Evolutionary conservation across 2,113 vertebrate species (phyloP).

Genomic region (Drymodes brunneopygia): DNA sequence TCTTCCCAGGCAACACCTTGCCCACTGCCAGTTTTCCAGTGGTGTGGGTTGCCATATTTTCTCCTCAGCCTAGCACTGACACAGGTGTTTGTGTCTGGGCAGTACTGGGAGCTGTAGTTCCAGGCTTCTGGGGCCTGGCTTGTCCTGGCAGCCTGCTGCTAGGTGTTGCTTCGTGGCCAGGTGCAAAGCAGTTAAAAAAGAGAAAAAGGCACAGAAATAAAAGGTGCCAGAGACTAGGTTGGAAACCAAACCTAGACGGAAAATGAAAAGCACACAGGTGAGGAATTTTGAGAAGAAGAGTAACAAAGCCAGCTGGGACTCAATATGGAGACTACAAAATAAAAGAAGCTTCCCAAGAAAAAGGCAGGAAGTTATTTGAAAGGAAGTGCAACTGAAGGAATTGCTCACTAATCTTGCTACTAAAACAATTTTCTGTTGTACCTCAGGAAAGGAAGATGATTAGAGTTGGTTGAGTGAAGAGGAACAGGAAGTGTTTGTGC

Average conservation of each 20-base stretch:
- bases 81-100: not conserved
- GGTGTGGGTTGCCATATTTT: rapidly evolving
- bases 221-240: not conserved
- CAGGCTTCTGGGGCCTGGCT: not conserved
- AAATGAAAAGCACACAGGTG: not conserved
- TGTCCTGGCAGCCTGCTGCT: not conserved
- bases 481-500: not conserved
- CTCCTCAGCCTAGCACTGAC: rapidly evolving
- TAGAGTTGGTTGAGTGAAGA: not conserved
- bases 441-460: not conserved
- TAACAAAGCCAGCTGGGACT: not conserved
- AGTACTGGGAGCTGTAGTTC: not conserved
- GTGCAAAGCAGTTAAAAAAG: not conserved
- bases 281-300: not conserved
- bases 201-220: not conserved
- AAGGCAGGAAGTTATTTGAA: not conserved
- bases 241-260: not conserved
- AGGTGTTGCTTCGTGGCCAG: not conserved
- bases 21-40: not conserved
- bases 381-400: not conserved
- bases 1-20: rapidly evolving
- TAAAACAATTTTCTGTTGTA: not conserved
- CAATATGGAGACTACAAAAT: not conserved
- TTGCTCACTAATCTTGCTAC: not conserved
- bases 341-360: not conserved